Conservation (phyloP, 2,888 invertebrate species). For the Drosophila neoperkinsi region DNA sequence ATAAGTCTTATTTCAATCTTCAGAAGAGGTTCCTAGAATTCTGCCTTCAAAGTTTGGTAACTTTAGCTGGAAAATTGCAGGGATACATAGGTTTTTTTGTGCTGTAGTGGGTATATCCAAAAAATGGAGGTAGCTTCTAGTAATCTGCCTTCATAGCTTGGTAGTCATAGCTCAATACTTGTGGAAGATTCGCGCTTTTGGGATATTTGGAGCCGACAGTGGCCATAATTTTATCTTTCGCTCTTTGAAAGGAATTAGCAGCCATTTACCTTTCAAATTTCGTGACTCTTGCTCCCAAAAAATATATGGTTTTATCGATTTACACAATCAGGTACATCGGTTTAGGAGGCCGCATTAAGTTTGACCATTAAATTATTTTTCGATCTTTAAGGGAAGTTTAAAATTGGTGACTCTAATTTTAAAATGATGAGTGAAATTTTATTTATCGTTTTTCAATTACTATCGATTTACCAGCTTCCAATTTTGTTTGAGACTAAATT, state of each 20-base stretch:
- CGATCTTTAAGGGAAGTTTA: background rate
- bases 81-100: background rate
- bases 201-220: background rate
- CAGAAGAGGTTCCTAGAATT: background rate
- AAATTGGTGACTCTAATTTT: too few species aligned
- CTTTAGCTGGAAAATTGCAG: background rate
- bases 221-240: too few species aligned
- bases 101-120: background rate
- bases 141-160: background rate
- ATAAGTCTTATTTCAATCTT: background rate
- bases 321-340: background rate
- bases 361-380: background rate
- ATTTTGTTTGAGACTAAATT: background rate
- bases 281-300: background rate
- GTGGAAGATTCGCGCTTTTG: background rate
- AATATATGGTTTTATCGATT: background rate
- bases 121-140: background rate
- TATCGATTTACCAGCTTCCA: background rate
- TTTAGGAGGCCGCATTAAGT: background rate
- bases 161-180: background rate
- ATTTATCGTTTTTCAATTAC: background rate
- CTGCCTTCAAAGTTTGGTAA: background rate
- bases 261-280: rapidly evolving
- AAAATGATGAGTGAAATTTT: background rate
- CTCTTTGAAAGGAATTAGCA: too few species aligned